Base-by-base conservation (phyloP, 2,888 invertebrate species). In the Plebejus anna region DNA sequence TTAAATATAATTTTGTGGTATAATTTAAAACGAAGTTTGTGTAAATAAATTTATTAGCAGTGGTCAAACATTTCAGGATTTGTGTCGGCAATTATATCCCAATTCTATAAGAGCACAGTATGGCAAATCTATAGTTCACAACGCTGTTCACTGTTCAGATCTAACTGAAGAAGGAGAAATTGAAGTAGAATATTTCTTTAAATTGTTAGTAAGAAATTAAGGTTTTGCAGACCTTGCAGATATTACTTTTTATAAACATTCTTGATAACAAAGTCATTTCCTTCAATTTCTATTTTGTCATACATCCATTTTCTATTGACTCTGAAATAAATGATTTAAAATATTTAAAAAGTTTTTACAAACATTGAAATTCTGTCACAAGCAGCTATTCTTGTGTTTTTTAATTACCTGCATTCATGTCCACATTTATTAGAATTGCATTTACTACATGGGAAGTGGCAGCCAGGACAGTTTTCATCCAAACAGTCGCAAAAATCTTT, bases 71-170 rank as follows among this genome's bases (percentile, higher is more conserved):
- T 82, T 83, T 42, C 84, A 92, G 92, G 90, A 90, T 75, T 77
- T 93, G 78, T 89, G 90, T 81, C 89, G 92, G 28, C 96, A 97
- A 82, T 90, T 98, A 76, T 95, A 98, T 78, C 98, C 98, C 0
- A 94, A 96, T 79, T 96, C 97, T 3, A 91, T 99, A 71, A 94
- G 98, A 84, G 98, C 98, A 5, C 95, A 95, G 79, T 98, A 96
- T 94, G 98, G 99, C 0, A 95, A 95, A 81, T 95, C 95, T 79
- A 97, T 96, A 86, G 94, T 97, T 57, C 95, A 96, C 83, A 99
- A 98, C 94, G 98, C 97, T 9, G 95, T 98, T 1, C 98, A 99
- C 88, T 98, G 98, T 86, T 98, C 98, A 4, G 98, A 99, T 94
- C 94, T 99, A 72, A 95, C 96, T 0, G 98, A 98, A 86, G 98